A percentile compares a stretch with the other conserved stretches of the same genome.
These are phyloP conservation scores for Geothlypis trichas DNA, from an alignment of 2,113 vertebrate species.

Conservation along the genomic window DNA sequence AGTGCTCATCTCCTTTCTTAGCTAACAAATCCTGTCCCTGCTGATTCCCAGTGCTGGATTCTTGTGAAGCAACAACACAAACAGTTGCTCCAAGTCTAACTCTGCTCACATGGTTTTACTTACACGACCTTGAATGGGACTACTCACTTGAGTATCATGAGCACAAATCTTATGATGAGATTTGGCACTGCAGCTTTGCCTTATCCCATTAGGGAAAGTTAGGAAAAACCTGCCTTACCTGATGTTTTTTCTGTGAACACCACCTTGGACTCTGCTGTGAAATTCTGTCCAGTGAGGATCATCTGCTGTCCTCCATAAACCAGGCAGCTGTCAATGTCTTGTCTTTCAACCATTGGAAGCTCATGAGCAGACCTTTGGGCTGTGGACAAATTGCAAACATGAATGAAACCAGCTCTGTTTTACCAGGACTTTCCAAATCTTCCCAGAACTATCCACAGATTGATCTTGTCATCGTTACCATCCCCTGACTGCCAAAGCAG, in stretches of 20 bases:
- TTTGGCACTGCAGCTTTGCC: background rate
- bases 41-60: background rate
- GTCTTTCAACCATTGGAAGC: conserved; percentile 96
- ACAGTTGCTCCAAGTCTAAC: background rate
- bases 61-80: background rate
- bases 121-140: background rate
- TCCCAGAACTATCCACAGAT: conserved; percentile 65
- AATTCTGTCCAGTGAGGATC: conserved; percentile 96
- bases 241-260: conserved; percentile 93
- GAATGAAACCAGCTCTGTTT: conserved; percentile 62
- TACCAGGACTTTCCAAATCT: conserved; percentile 65
- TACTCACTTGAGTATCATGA: background rate
- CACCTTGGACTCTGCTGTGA: conserved; percentile 96
- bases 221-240: conserved; percentile 74
- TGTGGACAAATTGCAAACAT: conserved; percentile 66
- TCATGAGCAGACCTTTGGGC: conserved; percentile 97
- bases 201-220: background rate
- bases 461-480: conserved; percentile 66
- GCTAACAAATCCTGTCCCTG: background rate
- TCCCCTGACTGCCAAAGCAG: conserved; percentile 42
- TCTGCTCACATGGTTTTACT: background rate
- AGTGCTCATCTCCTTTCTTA: background rate
- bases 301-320: conserved; percentile 97
- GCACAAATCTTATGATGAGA: background rate
- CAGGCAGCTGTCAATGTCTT: conserved; percentile 92